Percentiles rank a stretch among this genome's conserved stretches.
Evolutionary conservation across 2,797 vertebrate genomes (phyloP).

Genomic region (Agapornis canus): DNA sequence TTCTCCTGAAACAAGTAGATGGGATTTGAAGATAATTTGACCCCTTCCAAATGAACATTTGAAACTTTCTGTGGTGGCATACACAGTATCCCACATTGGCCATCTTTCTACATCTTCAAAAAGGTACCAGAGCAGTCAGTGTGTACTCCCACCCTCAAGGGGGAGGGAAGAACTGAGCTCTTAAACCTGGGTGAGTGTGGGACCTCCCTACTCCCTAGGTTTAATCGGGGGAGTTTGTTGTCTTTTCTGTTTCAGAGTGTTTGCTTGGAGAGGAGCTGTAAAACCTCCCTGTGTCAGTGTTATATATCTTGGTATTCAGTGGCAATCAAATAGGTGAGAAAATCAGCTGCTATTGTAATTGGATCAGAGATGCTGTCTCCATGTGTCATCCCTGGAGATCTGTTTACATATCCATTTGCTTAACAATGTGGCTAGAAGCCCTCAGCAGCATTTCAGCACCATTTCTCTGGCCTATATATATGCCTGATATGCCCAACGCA

Average conservation of each 20-base stretch:
- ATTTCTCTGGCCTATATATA: neutral
- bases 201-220: neutral
- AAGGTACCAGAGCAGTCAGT: neutral
- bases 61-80: neutral
- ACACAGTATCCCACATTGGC: neutral
- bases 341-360: neutral
- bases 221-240: neutral
- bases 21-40: neutral
- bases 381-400: neutral
- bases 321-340: neutral
- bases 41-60: neutral
- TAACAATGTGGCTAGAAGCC: conserved; percentile 3
- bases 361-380: conserved; percentile 11
- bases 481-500: neutral
- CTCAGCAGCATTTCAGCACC: neutral
- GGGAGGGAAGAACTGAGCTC: neutral
- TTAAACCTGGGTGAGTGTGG: fast-evolving
- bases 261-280: neutral
- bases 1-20: neutral
- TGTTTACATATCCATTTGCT: conserved; percentile 32
- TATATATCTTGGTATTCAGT: neutral
- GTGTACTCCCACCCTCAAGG: neutral
- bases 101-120: neutral
- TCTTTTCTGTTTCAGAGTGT: neutral
- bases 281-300: neutral